Base-by-base conservation (phyloP, 1,140 invertebrate genomes). In the Saxidomus purpurata region DNA sequence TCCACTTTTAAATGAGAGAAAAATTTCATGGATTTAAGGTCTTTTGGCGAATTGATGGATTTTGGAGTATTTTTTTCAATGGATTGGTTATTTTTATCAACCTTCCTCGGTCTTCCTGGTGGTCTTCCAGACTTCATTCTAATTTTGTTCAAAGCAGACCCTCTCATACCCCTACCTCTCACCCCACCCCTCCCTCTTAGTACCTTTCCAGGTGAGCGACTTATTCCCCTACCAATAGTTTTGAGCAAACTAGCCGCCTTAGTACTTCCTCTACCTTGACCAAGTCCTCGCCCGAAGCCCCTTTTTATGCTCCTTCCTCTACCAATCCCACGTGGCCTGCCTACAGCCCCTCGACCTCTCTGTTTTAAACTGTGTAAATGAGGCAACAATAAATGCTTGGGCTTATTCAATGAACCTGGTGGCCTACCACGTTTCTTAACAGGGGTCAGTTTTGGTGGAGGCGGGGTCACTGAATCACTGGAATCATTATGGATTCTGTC, bases 281-380 rank as follows among this genome's bases (percentile, higher is more conserved):
- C 63, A 3, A 80, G 31, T 25, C 87, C 87, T 22, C 87, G 19
- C 34, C 55, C 85, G 25, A 63, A 43, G 25, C 77, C 89, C 28
- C 76, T 59, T 38, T 84, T 90, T 63, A 31, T 1, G 28, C 36
- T 67, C 15, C 55, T 38, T 9, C 69, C 77, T 25, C 79, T 52
- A 15, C 67, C 79, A 55, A 87, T 74, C 22, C 43, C 43, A 40
- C 36, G 63, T 34, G 76, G 69, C 22, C 71, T 52, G 17, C 85
- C 85, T 0, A 71, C 74, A 43, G 59, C 22, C 28, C 81, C 85
- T 67, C 38, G 63, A 8, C 85, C 85, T 36, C 76, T 61, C 28
- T 79, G 74, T 80, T 87, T 87, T 36, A 87, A 80, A 47, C 69
- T 87, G 25, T 87, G 85, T 63, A 87, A 87, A 87, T 87, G 85